Evolutionary conservation across 2,113 vertebrate species (phyloP).

Genomic region (Hyaena hyaena): DNA sequence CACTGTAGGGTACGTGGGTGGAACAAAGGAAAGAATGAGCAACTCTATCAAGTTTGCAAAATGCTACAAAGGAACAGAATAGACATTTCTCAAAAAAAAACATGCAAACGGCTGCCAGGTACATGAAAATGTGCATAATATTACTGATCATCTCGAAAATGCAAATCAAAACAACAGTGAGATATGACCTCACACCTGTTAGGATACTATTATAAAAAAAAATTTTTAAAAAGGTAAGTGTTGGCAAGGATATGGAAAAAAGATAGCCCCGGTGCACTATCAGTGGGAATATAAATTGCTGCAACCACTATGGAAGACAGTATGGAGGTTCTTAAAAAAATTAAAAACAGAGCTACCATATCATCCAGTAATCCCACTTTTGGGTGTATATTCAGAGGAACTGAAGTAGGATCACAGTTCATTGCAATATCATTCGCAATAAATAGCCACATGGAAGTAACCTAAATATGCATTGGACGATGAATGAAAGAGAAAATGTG

Average conservation of each 20-base stretch:
- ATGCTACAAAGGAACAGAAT: neutral
- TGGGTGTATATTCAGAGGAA: neutral
- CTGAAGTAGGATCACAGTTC: neutral
- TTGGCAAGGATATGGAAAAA: neutral
- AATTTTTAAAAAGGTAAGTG: neutral
- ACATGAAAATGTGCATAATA: neutral
- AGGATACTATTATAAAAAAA: neutral
- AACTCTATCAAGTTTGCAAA: neutral
- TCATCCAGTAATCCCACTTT: neutral
- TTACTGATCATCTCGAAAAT: neutral
- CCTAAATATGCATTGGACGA: neutral
- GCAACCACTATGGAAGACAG: neutral
- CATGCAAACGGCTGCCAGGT: neutral
- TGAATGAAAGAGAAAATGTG: neutral
- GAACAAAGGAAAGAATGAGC: neutral
- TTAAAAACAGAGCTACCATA: neutral
- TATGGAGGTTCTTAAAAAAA: neutral
- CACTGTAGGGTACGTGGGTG: too few species aligned
- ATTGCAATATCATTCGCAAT: neutral
- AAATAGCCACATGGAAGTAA: neutral
- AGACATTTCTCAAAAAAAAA: conserved; percentile 10
- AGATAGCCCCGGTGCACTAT: neutral
- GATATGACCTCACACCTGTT: neutral
- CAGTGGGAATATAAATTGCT: neutral
- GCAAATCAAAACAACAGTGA: neutral